Evolutionary conservation across 2,888 invertebrate genomes (phyloP).

Genomic region (Habrosyne pyritoides): DNA sequence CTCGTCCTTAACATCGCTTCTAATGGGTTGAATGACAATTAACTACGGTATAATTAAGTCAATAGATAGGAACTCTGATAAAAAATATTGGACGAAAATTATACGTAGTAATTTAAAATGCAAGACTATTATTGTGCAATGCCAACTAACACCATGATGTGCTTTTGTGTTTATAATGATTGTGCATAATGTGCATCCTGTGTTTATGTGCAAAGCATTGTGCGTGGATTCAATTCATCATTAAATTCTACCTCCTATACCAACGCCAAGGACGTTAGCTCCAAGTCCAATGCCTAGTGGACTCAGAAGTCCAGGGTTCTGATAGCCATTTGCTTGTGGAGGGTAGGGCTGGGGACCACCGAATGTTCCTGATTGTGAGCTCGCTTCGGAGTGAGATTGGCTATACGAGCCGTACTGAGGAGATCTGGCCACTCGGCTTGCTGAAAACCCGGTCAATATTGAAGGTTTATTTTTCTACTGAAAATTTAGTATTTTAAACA

Average conservation of each 20-base stretch:
- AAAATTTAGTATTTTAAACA: no score
- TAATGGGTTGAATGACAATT: no score
- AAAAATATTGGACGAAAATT: no score
- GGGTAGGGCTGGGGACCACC: not conserved
- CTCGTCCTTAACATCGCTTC: no score
- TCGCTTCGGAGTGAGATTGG: conserved; percentile 41
- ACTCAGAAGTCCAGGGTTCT: not conserved
- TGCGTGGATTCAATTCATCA: not conserved
- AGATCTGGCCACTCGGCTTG: conserved; percentile 38
- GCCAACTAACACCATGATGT: no score
- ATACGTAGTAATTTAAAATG: no score
- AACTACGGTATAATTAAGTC: no score
- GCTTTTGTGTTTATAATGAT: no score
- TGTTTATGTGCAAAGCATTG: not conserved
- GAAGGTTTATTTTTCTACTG: not conserved
- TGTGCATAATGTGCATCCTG: no score
- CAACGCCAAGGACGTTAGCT: not conserved
- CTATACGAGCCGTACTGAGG: conserved; percentile 47
- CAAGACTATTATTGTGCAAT: no score
- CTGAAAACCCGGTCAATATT: conserved; percentile 28
- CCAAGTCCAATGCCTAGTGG: not conserved
- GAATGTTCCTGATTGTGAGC: conserved; percentile 26
- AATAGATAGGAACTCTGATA: no score
- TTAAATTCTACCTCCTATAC: not conserved
- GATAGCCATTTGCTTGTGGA: not conserved